phyloP scores from a whole-genome alignment of 1,140 invertebrate species.

The Littorina saxatilis region DNA sequence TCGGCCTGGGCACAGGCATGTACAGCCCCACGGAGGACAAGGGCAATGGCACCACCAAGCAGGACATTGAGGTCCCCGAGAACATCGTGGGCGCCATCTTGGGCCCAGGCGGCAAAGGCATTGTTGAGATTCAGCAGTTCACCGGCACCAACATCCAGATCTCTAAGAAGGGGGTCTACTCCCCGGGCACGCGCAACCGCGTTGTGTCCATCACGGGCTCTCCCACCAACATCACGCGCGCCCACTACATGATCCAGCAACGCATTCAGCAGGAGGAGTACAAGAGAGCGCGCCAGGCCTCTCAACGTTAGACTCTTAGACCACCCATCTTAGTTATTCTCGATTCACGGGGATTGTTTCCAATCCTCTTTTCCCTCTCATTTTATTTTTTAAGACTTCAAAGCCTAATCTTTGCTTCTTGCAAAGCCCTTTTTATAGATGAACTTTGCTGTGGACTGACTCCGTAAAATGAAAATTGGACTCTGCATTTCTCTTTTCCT shows the following conservation, averaged over 20 bases:
- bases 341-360: too few relatives aligned
- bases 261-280: constrained; percentile 96
- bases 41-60: constrained; percentile 83
- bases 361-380: too few relatives aligned
- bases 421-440: constrained; percentile 13
- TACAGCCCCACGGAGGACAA: constrained; percentile 72
- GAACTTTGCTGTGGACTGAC: constrained; percentile 9
- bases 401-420: background rate
- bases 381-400: too few relatives aligned
- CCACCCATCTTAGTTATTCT: too few relatives aligned
- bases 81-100: constrained; percentile 96
- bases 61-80: constrained; percentile 92
- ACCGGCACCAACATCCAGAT: constrained; percentile 98
- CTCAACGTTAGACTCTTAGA: constrained; percentile 61
- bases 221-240: constrained; percentile 89
- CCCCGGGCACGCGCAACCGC: constrained; percentile 96
- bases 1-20: constrained; percentile 84
- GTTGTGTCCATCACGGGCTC: constrained; percentile 96
- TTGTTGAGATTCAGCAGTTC: constrained; percentile 97
- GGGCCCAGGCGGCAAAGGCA: constrained; percentile 94
- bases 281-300: constrained; percentile 84
- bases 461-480: background rate
- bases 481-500: constrained; percentile 12
- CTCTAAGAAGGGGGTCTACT: constrained; percentile 98
- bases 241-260: constrained; percentile 96